Conservation (phyloP, 2,888 invertebrate species). For the Corythucha ciliata region DNA sequence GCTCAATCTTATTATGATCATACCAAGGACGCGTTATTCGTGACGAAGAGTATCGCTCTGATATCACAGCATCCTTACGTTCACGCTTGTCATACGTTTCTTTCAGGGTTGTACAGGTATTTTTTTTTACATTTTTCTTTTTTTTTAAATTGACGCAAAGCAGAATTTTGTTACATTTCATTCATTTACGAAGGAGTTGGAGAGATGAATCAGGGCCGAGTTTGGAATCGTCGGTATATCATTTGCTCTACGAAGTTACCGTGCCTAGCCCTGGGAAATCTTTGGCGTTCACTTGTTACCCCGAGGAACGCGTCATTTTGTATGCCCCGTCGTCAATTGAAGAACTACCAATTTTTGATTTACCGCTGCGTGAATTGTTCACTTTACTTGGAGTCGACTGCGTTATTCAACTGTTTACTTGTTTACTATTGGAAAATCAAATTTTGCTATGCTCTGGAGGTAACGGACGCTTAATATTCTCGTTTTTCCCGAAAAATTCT, state of each 20-base stretch:
- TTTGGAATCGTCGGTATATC: slow-evolving; percentile 90
- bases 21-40: slow-evolving; percentile 86
- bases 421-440: slow-evolving; percentile 93
- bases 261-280: slow-evolving; percentile 84
- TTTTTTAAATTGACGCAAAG: neutral
- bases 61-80: slow-evolving; percentile 87
- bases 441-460: slow-evolving; percentile 86
- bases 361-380: slow-evolving; percentile 80
- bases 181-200: slow-evolving; percentile 31
- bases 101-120: slow-evolving; percentile 79
- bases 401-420: slow-evolving; percentile 86
- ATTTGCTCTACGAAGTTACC: slow-evolving; percentile 87
- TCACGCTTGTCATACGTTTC: slow-evolving; percentile 73
- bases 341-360: slow-evolving; percentile 92
- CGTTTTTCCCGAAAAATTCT: neutral
- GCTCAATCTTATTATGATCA: slow-evolving; percentile 85
- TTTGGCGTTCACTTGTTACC: slow-evolving; percentile 42
- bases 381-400: slow-evolving; percentile 82
- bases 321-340: slow-evolving; percentile 65
- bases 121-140: no score
- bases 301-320: slow-evolving; percentile 46
- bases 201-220: slow-evolving; percentile 53
- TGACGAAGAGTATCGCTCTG: slow-evolving; percentile 89
- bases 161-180: neutral
- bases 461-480: slow-evolving; percentile 41